Evolutionary conservation across 2,888 invertebrate species (phyloP).

Genomic region (Caenorhabditis imperialis): DNA sequence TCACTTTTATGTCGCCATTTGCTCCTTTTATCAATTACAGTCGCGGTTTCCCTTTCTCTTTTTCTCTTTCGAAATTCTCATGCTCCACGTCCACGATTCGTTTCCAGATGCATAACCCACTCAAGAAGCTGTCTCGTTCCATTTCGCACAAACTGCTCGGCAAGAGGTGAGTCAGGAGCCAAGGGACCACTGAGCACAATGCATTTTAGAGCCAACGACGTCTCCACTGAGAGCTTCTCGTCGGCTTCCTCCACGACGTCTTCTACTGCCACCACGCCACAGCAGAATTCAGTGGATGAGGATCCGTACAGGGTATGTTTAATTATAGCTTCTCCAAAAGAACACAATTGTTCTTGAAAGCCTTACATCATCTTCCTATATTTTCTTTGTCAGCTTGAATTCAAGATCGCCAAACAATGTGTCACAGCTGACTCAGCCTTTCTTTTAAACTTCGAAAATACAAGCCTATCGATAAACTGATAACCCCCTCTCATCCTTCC

Average conservation of each 20-base stretch:
- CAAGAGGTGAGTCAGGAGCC: constrained; percentile 31
- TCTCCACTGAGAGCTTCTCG: constrained; percentile 31
- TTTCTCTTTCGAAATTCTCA: too few relatives aligned
- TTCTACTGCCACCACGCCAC: constrained; percentile 30
- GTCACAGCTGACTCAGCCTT: too few relatives aligned
- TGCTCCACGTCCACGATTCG: too few relatives aligned
- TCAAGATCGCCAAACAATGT: too few relatives aligned
- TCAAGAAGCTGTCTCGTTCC: constrained; percentile 53
- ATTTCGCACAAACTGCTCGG: constrained; percentile 55
- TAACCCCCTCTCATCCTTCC: too few relatives aligned
- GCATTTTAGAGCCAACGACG: constrained; percentile 35
- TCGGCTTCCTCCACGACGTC: constrained; percentile 34
- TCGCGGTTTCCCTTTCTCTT: too few relatives aligned
- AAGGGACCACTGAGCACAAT: constrained; percentile 16
- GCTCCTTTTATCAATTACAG: too few relatives aligned
- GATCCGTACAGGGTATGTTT: constrained; percentile 57
- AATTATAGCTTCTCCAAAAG: too few relatives aligned
- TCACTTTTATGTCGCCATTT: too few relatives aligned
- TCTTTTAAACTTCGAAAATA: too few relatives aligned
- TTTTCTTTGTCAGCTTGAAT: neutral
- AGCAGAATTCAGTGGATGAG: constrained; percentile 51
- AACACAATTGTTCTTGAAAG: too few relatives aligned
- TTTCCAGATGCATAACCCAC: constrained; percentile 49
- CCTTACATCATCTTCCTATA: neutral
- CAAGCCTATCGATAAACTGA: neutral